Percentiles rank a stretch among this genome's conserved stretches.
Evolutionary conservation across 2,113 vertebrate genomes (phyloP).

Genomic region (Tenebrosternarchus preto): DNA sequence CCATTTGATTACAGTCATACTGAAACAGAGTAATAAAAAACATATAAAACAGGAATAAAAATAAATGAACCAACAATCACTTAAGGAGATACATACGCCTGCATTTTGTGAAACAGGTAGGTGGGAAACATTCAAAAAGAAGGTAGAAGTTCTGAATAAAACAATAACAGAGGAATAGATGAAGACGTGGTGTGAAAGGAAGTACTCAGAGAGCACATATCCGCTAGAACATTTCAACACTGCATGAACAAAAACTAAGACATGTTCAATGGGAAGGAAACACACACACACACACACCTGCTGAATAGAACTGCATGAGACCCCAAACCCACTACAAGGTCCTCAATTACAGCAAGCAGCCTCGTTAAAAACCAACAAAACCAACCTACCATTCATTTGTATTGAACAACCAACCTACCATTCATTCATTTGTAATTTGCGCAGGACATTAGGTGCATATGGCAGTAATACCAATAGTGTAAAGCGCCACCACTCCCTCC

Average conservation of each 20-base stretch:
- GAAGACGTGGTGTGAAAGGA: conserved; percentile 60
- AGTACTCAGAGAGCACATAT: no score
- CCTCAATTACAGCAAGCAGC: neutral
- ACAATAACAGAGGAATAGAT: conserved; percentile 52
- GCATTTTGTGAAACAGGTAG: conserved; percentile 64
- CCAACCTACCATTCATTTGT: neutral
- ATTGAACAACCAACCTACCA: neutral
- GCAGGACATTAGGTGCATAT: neutral
- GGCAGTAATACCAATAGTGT: conserved; percentile 2
- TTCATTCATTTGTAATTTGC: neutral
- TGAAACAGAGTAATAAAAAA: conserved; percentile 45
- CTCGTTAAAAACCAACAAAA: neutral
- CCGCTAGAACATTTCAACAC: neutral
- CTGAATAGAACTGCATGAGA: conserved; percentile 1
- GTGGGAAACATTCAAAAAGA: conserved; percentile 46
- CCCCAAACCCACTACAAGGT: neutral
- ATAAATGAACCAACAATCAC: conserved; percentile 24
- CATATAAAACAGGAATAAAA: conserved; percentile 40
- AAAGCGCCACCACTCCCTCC: neutral
- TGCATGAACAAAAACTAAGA: neutral
- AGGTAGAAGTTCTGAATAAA: conserved; percentile 47
- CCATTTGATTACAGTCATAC: conserved; percentile 55
- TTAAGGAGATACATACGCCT: conserved; percentile 58
- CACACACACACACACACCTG: neutral
- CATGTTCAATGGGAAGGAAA: no score